Base-by-base conservation (phyloP, 2,797 vertebrate genomes). In the Poeciliopsis infans region DNA sequence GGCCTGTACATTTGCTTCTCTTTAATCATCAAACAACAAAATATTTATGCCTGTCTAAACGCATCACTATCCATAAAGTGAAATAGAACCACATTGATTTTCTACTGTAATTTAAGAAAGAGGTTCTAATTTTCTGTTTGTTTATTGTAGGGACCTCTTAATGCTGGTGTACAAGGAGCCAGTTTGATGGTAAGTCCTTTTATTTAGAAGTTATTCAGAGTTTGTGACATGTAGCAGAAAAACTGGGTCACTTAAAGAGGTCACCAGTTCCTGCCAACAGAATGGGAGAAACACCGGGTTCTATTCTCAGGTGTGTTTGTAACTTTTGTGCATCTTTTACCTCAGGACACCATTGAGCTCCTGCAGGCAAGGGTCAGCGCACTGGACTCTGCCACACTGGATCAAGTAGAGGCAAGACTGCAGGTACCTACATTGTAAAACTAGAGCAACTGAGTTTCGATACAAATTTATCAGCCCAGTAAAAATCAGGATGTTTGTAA, bases 401-500 rank as follows among this genome's bases (percentile, higher is more conserved):
- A 99, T 92, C 98, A 98, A 92, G 97, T 99, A 89, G 98, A 98
- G 81, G 97, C 97, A 84, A 95, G 97, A 85, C 95, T 99, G 85
- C 98, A 99, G 97, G 98, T 99, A 87, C 80, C 13, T 28, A 41
- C 71, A 74, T 13, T 11, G 39, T 11, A 0, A 31, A 36, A 47
- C 10, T 55, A n/a, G 25, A 55, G 25, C 16, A 12, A 1, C 18
- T 43, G 10, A 43, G 64, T 6, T 80, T 74, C 20, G 0, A 13
- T 15, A 18, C 59, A 16, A 7, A 61, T 33, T 31, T 61, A 61
- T 64, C 31, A 64, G 59, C 5, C 31, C 16, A 36, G 31, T 28
- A 36, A 36, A 61, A 7, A 33, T 15, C 13, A 33, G 57, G 28
- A 16, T 61, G 28, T 59, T 31, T 31, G 28, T 28, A 31, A 59